A percentile compares a stretch with the other conserved stretches of the same genome.
Evolutionary conservation across 2,797 vertebrate genomes (phyloP).

Genomic region (Pogoniulus pusillus): DNA sequence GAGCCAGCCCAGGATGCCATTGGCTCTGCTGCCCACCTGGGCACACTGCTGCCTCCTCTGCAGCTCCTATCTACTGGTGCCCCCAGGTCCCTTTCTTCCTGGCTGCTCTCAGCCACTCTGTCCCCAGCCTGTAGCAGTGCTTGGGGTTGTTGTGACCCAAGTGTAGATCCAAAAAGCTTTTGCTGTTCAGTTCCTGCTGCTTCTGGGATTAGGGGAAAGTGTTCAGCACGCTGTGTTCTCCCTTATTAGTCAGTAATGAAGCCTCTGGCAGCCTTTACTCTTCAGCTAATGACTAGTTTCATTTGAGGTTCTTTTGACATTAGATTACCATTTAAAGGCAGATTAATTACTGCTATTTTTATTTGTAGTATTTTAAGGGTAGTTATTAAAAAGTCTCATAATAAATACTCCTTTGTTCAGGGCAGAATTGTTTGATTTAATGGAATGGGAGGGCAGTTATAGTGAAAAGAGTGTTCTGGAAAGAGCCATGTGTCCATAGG

Average conservation of each 20-base stretch:
- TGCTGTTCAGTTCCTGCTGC: conserved; percentile 1
- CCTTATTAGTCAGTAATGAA: conserved; percentile 64
- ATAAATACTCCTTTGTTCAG: conserved; percentile 47
- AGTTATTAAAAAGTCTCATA: conserved; percentile 58
- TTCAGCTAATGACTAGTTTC: conserved; percentile 62
- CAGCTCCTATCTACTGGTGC: too few species aligned
- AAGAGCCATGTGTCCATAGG: background rate
- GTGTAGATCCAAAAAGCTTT: too few species aligned
- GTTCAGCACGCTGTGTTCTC: conserved; percentile 43
- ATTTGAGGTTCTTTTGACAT: conserved; percentile 49
- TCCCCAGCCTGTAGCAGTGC: too few species aligned
- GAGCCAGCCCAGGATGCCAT: too few species aligned
- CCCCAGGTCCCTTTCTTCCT: too few species aligned
- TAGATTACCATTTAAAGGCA: conserved; percentile 66
- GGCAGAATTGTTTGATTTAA: background rate
- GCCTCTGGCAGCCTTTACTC: conserved; percentile 60
- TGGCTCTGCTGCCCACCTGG: too few species aligned
- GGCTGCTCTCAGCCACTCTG: too few species aligned
- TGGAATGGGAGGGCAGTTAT: background rate
- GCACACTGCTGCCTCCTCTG: too few species aligned
- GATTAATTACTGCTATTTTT: conserved; percentile 60
- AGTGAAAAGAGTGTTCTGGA: background rate
- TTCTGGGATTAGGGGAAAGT: conserved; percentile 27
- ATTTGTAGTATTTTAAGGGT: conserved; percentile 64
- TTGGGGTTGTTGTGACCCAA: too few species aligned